Conservation (phyloP, 2,113 vertebrate species). For the Cynoglossus semilaevis region DNA sequence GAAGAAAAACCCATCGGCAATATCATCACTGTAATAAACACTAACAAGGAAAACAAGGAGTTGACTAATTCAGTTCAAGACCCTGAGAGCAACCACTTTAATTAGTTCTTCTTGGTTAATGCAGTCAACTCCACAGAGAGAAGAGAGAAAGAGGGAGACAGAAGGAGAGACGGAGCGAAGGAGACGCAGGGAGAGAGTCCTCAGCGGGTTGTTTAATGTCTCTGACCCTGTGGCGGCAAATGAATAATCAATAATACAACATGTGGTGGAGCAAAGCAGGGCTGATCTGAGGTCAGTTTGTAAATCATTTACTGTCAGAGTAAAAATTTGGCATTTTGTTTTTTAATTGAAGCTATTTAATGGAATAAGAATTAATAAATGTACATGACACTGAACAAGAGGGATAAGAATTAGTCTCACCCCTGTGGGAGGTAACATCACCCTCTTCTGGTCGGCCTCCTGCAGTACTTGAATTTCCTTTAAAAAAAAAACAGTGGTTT, state of each 20-base stretch:
- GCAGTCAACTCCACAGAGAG: conserved; percentile 14
- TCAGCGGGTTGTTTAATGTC: conserved; percentile 25
- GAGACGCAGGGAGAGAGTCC: background rate
- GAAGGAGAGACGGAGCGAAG: background rate
- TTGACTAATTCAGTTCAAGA: conserved; percentile 18
- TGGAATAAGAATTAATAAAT: too few species aligned
- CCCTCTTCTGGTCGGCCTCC: conserved; percentile 67
- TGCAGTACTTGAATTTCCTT: conserved; percentile 70
- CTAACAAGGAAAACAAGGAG: conserved; percentile 41
- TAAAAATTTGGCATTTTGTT: too few species aligned
- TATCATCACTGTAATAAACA: conserved; percentile 36
- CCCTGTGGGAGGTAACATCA: conserved; percentile 59
- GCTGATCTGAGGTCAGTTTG: conserved; percentile 35
- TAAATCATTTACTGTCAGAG: conserved; percentile 5
- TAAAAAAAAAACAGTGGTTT: background rate
- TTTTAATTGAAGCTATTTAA: too few species aligned
- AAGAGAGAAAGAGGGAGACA: background rate
- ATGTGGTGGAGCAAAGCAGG: conserved; percentile 20
- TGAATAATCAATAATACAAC: conserved; percentile 35
- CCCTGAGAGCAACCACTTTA: conserved; percentile 26
- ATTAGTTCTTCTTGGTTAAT: conserved; percentile 42
- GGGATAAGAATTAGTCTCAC: conserved; percentile 46
- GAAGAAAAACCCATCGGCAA: conserved; percentile 18
- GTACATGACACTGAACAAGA: too few species aligned
- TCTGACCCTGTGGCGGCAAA: conserved; percentile 23